Evolutionary conservation across 2,888 invertebrate genomes (phyloP), one percentile per base, ranked within the genome.

Genomic region (Platycheirus rosarum): DNA sequence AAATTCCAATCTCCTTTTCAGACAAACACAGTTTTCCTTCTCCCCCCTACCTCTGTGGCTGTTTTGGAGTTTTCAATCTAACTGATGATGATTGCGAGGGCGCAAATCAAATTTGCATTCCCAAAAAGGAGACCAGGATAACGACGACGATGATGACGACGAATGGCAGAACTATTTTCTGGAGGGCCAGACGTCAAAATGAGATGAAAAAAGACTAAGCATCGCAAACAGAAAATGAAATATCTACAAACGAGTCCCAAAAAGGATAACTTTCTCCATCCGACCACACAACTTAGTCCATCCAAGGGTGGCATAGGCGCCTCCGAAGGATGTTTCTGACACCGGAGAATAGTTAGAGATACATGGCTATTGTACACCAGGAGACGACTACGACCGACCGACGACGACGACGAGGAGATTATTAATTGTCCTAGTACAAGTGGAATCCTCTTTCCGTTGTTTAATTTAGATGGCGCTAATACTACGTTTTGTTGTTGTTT

Each of bases 341-440:
- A 76, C 46, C 42, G 60, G 23, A 44, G 75, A 53, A 48, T 44
- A 46, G 53, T 18, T n/a, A n/a, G n/a, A n/a, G n/a, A 49, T 32
- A 35, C 18, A n/a, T 32, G 32, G 11, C 37, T 2, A 11, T n/a
- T 13, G 26, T 44, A 55, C 14, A 71, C 66, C 57, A 66, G n/a
- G n/a, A n/a, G n/a, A n/a, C n/a, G 46, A 23, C 23, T 23, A 2
- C 23, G 23, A 6, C 2, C 23, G 29, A 78, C 70, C 48, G 23
- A 23, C 23, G 29, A 78, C 70, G 55, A 65, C 73, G 60, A 70
- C 70, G 63, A 65, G 60, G 65, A 76, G 65, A 80, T 80, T 76
- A 80, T 80, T 80, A 80, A 80, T 80, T 76, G 80, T 66, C 60
- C 75, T 40, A 68, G 62, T 68, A 69, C 70, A 80, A 75, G 75